These are phyloP conservation scores for Dolichotis patagonum DNA, from an alignment of 2,113 vertebrate genomes.

Conservation along the genomic window DNA sequence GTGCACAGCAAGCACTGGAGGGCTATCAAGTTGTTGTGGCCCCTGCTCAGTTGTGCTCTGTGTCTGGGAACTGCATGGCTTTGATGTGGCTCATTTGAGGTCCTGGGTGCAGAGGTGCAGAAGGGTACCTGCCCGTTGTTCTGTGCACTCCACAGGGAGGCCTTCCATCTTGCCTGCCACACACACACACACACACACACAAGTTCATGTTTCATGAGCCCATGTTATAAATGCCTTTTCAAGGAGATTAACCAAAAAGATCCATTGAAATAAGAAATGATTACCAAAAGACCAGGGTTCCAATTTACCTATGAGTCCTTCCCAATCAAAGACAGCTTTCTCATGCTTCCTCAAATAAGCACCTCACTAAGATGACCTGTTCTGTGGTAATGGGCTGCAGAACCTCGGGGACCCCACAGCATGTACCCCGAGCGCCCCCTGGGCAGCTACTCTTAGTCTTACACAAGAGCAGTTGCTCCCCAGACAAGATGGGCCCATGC, in stretches of 20 bases:
- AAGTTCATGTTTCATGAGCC: neutral
- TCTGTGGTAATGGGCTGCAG: neutral
- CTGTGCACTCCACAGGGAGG: rapidly evolving
- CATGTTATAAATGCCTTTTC: neutral
- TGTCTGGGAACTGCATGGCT: neutral
- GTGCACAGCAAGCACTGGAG: rapidly evolving
- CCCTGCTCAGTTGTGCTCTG: too few species aligned
- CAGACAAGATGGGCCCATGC: constrained; percentile 52
- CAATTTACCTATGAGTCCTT: neutral
- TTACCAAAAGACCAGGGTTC: neutral
- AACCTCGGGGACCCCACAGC: neutral
- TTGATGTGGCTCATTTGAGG: rapidly evolving
- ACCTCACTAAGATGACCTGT: neutral
- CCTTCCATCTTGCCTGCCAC: neutral
- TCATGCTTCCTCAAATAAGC: neutral
- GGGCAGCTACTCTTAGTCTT: constrained; percentile 36
- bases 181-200: neutral
- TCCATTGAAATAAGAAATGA: neutral
- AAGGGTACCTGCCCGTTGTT: rapidly evolving
- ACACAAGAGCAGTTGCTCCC: constrained; percentile 44
- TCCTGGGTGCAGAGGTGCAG: neutral
- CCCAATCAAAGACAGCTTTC: neutral
- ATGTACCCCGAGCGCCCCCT: neutral
- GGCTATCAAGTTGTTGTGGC: rapidly evolving
- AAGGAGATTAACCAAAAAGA: neutral